Percentiles rank a stretch among this genome's conserved stretches.
Evolutionary conservation across 2,113 vertebrate genomes (phyloP).

Genomic region (Romanogobio albipinnatus): DNA sequence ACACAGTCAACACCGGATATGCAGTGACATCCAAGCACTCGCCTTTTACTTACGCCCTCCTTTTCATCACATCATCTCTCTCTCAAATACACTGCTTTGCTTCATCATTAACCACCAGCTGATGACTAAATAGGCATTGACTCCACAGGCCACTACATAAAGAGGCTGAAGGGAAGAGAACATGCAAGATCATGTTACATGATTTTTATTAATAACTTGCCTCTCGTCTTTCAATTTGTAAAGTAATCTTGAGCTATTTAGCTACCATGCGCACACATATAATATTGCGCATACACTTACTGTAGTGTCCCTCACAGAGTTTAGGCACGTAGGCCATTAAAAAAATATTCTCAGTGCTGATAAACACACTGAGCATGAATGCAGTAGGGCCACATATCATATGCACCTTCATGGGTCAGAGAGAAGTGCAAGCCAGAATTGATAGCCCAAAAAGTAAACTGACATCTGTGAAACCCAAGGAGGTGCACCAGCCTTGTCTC

Average conservation of each 20-base stretch:
- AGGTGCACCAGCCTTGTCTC: conserved; percentile 48
- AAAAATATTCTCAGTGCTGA: background rate
- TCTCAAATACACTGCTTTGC: conserved; percentile 14
- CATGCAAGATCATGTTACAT: conserved; percentile 57
- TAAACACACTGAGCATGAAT: background rate
- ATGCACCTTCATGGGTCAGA: background rate
- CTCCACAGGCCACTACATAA: conserved; percentile 46
- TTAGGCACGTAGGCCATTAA: conserved; percentile 10
- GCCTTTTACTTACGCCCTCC: background rate
- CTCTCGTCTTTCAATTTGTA: conserved; percentile 70
- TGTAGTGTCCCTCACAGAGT: background rate
- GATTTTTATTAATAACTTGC: conserved; percentile 70
- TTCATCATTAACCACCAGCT: conserved; percentile 20
- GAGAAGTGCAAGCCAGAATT: background rate
- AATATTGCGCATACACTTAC: background rate
- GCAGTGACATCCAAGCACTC: background rate
- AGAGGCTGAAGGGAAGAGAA: conserved; percentile 12
- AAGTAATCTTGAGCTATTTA: conserved; percentile 62
- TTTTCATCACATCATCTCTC: conserved; percentile 33
- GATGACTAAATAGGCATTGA: conserved; percentile 54
- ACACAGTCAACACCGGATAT: conserved; percentile 29
- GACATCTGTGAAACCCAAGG: conserved; percentile 52
- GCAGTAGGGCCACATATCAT: background rate
- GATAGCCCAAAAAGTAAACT: background rate
- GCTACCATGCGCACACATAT: conserved; percentile 39